Percentiles rank a stretch among this genome's conserved stretches.
phyloP scores from a whole-genome alignment of 2,888 invertebrate genomes.

The Lithodes maja region DNA sequence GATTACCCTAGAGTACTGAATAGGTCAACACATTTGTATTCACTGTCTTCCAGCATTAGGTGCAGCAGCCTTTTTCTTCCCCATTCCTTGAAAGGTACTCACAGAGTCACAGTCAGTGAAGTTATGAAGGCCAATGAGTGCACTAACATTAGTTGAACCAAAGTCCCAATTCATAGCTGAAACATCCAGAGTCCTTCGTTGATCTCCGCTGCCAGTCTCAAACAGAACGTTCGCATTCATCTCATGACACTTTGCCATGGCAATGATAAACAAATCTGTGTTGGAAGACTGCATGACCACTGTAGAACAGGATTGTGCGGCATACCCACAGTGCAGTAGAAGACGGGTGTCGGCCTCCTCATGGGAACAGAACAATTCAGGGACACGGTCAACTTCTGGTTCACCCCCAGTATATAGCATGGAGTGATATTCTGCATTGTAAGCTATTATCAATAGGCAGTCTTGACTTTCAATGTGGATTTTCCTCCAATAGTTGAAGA shows the following conservation, averaged over 20 bases:
- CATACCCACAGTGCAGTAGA: slow-evolving; percentile 1
- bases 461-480: slow-evolving; percentile 1
- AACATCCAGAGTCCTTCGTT: slow-evolving; percentile 3
- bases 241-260: slow-evolving; percentile 15
- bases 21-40: background rate
- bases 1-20: background rate
- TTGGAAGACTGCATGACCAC: background rate
- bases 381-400: background rate
- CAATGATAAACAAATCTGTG: background rate
- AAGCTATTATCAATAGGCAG: background rate
- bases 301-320: slow-evolving; percentile 2
- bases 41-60: background rate
- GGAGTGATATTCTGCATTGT: background rate
- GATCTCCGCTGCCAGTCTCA: slow-evolving; percentile 8
- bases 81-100: background rate
- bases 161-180: slow-evolving; percentile 1
- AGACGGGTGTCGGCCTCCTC: slow-evolving; percentile 8
- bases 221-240: background rate
- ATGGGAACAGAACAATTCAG: slow-evolving; percentile 10
- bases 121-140: slow-evolving; percentile 10
- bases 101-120: slow-evolving; percentile 14
- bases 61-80: slow-evolving; percentile 21
- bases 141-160: background rate
- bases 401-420: slow-evolving; percentile 4
- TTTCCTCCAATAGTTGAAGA: slow-evolving; percentile 13